Conservation (phyloP, 2,888 invertebrate species). For the Diachrysia chrysitis region DNA sequence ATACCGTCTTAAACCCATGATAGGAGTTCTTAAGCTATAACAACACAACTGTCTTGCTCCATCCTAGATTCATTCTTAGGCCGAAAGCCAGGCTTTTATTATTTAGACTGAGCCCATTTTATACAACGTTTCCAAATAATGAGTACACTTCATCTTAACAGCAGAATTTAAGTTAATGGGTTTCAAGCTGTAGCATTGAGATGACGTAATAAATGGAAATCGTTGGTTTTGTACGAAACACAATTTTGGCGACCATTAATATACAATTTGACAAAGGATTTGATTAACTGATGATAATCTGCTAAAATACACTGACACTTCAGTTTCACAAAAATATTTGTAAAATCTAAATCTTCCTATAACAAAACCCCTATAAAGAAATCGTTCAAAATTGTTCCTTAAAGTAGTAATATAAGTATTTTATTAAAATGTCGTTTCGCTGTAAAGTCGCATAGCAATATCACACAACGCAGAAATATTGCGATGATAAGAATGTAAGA, state of each 20-base stretch:
- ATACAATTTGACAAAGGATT: no score
- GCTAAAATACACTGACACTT: no score
- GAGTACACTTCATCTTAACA: slow-evolving; percentile 65
- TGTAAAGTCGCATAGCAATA: slow-evolving; percentile 30
- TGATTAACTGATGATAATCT: no score
- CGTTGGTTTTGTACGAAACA: neutral
- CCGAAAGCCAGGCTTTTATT: slow-evolving; percentile 75
- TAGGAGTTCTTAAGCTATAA: slow-evolving; percentile 46
- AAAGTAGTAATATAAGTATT: neutral
- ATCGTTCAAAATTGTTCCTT: neutral
- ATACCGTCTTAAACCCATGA: slow-evolving; percentile 27
- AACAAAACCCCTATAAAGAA: no score
- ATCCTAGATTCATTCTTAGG: slow-evolving; percentile 67
- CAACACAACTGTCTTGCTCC: slow-evolving; percentile 67
- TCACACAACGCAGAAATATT: slow-evolving; percentile 35
- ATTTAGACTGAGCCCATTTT: slow-evolving; percentile 71
- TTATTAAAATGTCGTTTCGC: neutral
- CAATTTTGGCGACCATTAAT: no score
- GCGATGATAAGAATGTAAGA: slow-evolving; percentile 39
- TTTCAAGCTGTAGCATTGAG: slow-evolving; percentile 7
- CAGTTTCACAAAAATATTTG: no score
- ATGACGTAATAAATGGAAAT: neutral
- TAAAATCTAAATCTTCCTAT: no score
- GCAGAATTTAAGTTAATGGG: slow-evolving; percentile 30
- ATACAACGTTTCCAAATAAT: slow-evolving; percentile 64